Base-by-base conservation (phyloP, 2,888 invertebrate genomes). In the Holacanthella duospinosa region DNA sequence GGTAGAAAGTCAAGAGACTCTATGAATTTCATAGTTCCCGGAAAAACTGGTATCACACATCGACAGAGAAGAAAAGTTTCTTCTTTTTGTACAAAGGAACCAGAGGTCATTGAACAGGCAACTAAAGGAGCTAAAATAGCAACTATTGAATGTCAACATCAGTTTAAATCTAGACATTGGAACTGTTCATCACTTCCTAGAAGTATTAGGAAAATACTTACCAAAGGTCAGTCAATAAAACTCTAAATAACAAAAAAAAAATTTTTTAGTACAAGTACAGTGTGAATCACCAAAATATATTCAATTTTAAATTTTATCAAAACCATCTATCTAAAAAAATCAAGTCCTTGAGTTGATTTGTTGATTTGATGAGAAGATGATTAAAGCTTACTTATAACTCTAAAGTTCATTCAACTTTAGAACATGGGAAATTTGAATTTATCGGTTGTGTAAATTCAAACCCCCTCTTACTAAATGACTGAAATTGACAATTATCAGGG, bases 101-200 rank as follows among this genome's bases (percentile, higher is more conserved):
- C 85, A 59, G 83, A 82, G 69, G 82, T 93, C 60, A 82, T 93
- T 70, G 84, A 86, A 75, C 88, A 91, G 79, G 90, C 93, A 75
- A 84, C 86, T 63, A 84, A 85, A 74, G 93, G 93, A 26, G 88
- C 92, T 65, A 84, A 85, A 73, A 80, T 88, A 67, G 91, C 88
- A 28, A 88, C 89, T 73, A 84, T 83, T 69, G 91, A 93, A 83
- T 93, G 93, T 77, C 88, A 89, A 72, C 84, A 86, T 78, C 92
- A 92, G 80, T 92, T 93, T 79, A 82, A 86, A 64, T 85, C 86
- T 77, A 83, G 89, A 66, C 82, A 88, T 77, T 93, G 92, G 93
- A 93, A 93, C 78, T 93, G 93, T 77, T 89, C 90, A 62, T 86
- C 89, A 0, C 83, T 86, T 67, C 83, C 87, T 72, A 82, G 86